Base-by-base conservation (phyloP, 2,888 invertebrate species). In the Dryococelus australis region DNA sequence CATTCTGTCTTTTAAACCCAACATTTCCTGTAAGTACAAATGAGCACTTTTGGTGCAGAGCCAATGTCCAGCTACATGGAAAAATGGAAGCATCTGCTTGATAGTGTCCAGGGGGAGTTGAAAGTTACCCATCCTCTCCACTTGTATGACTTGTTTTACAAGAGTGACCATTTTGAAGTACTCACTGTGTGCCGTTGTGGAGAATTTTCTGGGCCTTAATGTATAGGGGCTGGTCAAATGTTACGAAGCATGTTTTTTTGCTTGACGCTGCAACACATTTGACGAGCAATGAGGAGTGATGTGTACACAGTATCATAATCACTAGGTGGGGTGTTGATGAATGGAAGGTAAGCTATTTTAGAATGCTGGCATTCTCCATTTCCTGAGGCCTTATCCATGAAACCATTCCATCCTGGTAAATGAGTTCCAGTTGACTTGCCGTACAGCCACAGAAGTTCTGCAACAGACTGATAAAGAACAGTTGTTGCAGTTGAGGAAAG, bases 211-310 rank as follows among this genome's bases (percentile, higher is more conserved):
- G 88, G 85, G 91, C 91, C 90, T 91, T 91, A 6, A 84, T 86
- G 87, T 90, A 91, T n/a, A 91, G 89, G 8, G 91, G 92, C 81
- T 91, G 91, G 88, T 80, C 91, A 87, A 91, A 91, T 86, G 91
- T 91, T 12, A 91, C 89, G 13, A 91, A 88, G 87, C 90, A 90
- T 12, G 86, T 86, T 80, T 86, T 90, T 89, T 80, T 90, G 89
- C 53, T 88, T 86, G 12, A 88, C 85, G 27, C 85, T 80, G 87
- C 90, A 88, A 27, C 89, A 86, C 86, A 89, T 88, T 86, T 90
- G 87, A 65, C 89, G 87, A 53, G 90, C 90, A 87, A 83, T 85
- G 65, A 83, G 79, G 4, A 90, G 26, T 86, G 87, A 88, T n/a
- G 90, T 90, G 51, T 86, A 89, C 85, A 90, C 87, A 24, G 90